These are phyloP conservation scores for Phorcus lineatus DNA, from an alignment of 2,888 invertebrate species.

Conservation along the genomic window DNA sequence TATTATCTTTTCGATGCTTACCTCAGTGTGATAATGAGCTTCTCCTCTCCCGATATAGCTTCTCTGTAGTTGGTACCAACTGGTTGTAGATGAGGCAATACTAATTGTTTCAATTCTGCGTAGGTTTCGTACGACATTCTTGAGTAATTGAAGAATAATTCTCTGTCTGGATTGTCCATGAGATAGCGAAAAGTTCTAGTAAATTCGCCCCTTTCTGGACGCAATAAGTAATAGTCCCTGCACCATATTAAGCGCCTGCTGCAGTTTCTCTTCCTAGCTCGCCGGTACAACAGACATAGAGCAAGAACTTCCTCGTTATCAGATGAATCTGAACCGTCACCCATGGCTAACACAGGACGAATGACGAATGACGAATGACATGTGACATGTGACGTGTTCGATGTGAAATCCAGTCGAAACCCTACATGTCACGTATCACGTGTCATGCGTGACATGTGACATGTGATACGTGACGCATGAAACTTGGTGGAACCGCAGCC, in stretches of 20 bases:
- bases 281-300: conserved; percentile 20
- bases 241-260: conserved; percentile 13
- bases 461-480: too few species aligned
- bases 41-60: conserved; percentile 15
- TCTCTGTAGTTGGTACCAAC: conserved; percentile 15
- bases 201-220: not conserved
- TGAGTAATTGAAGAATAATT: not conserved
- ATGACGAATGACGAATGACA: too few species aligned
- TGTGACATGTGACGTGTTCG: conserved; percentile 1
- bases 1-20: conserved; percentile 21
- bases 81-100: conserved; percentile 12
- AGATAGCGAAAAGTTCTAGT: too few species aligned
- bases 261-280: conserved; percentile 9
- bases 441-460: too few species aligned
- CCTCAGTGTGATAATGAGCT: conserved; percentile 9
- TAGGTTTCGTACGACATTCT: conserved; percentile 4
- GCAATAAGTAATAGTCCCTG: conserved; percentile 15
- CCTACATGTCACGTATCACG: too few species aligned
- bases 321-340: conserved; percentile 14
- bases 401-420: conserved; percentile 3
- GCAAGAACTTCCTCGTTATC: not conserved
- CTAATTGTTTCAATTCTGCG: too few species aligned
- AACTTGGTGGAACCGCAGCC: not conserved
- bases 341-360: conserved; percentile 18
- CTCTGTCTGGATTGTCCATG: too few species aligned